phyloP scores from a whole-genome alignment of 1,140 invertebrate genomes.

The Proales similis region DNA sequence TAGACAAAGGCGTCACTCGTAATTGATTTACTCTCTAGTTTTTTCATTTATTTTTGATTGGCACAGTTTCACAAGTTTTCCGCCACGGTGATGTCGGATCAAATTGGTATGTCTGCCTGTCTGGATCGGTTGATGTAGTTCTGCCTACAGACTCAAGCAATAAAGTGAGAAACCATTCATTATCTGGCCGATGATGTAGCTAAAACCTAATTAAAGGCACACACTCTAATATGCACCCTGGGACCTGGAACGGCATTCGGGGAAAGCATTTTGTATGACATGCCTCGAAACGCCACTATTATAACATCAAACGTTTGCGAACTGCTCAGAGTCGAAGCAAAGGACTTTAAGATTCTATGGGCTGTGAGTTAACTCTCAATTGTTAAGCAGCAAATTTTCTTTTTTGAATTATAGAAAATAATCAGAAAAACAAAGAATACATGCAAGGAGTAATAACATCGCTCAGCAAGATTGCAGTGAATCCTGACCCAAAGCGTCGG shows the following conservation, averaged over 20 bases:
- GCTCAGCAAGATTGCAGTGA: constrained; percentile 41
- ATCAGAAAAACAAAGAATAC: constrained; percentile 48
- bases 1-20: constrained; percentile 71
- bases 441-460: constrained; percentile 49
- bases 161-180: neutral
- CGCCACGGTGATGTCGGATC: constrained; percentile 67
- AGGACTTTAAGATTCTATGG: constrained; percentile 68
- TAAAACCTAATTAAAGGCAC: constrained; percentile 53
- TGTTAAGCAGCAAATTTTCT: constrained; percentile 1
- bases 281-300: constrained; percentile 65
- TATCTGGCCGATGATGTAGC: neutral
- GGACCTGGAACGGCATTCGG: constrained; percentile 70
- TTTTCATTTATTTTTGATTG: neutral
- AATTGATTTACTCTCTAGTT: constrained; percentile 51
- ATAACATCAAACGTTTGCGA: constrained; percentile 67
- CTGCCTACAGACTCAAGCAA: constrained; percentile 52
- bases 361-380: constrained; percentile 58
- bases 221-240: constrained; percentile 62
- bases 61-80: constrained; percentile 61
- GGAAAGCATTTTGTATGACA: constrained; percentile 65
- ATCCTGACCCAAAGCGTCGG: constrained; percentile 31
- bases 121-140: constrained; percentile 63
- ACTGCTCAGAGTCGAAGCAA: constrained; percentile 65
- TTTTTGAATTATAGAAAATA: constrained; percentile 32
- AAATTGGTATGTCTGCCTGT: constrained; percentile 69